A percentile compares a stretch with the other conserved stretches of the same genome.
Evolutionary conservation across 2,888 invertebrate species (phyloP).

Genomic region (Lacanobia wlatinum): DNA sequence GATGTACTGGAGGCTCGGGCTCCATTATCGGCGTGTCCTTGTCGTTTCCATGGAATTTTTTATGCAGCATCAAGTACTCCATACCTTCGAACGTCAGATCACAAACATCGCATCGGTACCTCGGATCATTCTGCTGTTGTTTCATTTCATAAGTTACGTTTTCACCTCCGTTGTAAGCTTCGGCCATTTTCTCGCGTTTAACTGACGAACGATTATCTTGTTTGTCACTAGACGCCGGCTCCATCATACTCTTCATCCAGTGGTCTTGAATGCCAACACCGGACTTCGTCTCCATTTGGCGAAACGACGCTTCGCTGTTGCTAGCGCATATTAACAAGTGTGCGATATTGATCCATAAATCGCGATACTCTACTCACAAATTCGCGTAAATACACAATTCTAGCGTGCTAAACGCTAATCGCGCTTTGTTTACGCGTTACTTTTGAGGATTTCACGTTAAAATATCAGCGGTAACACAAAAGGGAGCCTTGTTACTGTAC

Average conservation of each 20-base stretch:
- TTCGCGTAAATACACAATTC: conserved; percentile 71
- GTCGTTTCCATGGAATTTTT: conserved; percentile 87
- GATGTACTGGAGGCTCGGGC: conserved; percentile 72
- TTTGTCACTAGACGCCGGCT: conserved; percentile 86
- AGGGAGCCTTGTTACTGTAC: conserved; percentile 90
- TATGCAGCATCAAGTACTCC: conserved; percentile 86
- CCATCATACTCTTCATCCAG: conserved; percentile 90
- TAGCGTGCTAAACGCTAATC: conserved; percentile 75
- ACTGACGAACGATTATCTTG: conserved; percentile 80
- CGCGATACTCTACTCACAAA: conserved; percentile 68
- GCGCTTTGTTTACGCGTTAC: conserved; percentile 86
- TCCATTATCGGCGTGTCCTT: conserved; percentile 83
- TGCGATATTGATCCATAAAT: conserved; percentile 85
- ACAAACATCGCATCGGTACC: conserved; percentile 86
- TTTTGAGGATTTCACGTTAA: conserved; percentile 82
- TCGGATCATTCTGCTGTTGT: conserved; percentile 76
- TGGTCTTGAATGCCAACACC: conserved; percentile 86
- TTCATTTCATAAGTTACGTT: conserved; percentile 82
- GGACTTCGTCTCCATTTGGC: conserved; percentile 86
- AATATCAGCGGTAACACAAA: conserved; percentile 84
- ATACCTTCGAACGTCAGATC: conserved; percentile 86
- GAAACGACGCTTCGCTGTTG: conserved; percentile 70
- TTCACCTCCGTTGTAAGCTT: conserved; percentile 82
- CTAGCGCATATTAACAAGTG: conserved; percentile 75
- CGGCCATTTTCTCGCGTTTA: conserved; percentile 88